Percentiles rank a stretch among this genome's conserved stretches.
Conservation (phyloP, 2,113 vertebrate genomes). For the Brachionichthys hirsutus region DNA sequence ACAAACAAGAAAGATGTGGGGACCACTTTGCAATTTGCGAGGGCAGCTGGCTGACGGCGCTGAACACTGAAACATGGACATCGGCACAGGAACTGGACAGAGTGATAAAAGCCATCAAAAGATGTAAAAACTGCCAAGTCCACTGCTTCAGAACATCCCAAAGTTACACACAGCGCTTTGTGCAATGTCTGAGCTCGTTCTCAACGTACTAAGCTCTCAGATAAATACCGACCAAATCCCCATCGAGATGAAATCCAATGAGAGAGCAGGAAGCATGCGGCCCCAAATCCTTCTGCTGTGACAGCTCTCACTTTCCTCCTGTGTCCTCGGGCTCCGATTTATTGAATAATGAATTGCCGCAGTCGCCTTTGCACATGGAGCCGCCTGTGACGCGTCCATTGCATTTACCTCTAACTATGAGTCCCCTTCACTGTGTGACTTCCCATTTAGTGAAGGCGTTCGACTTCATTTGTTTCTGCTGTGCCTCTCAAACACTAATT, state of each 20-base stretch:
- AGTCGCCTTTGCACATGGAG: constrained; percentile 39
- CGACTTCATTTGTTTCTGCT: constrained; percentile 33
- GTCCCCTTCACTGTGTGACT: constrained; percentile 14
- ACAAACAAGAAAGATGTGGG: constrained; percentile 45
- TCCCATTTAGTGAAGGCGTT: constrained; percentile 49
- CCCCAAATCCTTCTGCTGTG: constrained; percentile 17
- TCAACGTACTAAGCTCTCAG: too few relatives aligned
- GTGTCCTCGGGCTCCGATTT: constrained; percentile 46
- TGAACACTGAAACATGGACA: neutral
- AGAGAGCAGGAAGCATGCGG: constrained; percentile 11
- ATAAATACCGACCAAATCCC: constrained; percentile 1
- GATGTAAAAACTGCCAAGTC: too few relatives aligned
- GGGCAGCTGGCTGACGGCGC: constrained; percentile 16
- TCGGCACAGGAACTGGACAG: neutral
- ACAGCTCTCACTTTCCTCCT: constrained; percentile 34
- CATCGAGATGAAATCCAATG: constrained; percentile 42
- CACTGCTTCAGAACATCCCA: too few relatives aligned
- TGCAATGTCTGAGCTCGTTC: too few relatives aligned
- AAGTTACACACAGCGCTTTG: too few relatives aligned
- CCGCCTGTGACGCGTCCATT: neutral
- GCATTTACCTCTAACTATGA: neutral
- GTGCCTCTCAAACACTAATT: constrained; percentile 5
- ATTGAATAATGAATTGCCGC: constrained; percentile 61
- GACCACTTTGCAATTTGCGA: constrained; percentile 18
- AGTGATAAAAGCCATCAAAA: neutral